phyloP scores from a whole-genome alignment of 2,888 invertebrate genomes.

The Leucozona laternaria region DNA sequence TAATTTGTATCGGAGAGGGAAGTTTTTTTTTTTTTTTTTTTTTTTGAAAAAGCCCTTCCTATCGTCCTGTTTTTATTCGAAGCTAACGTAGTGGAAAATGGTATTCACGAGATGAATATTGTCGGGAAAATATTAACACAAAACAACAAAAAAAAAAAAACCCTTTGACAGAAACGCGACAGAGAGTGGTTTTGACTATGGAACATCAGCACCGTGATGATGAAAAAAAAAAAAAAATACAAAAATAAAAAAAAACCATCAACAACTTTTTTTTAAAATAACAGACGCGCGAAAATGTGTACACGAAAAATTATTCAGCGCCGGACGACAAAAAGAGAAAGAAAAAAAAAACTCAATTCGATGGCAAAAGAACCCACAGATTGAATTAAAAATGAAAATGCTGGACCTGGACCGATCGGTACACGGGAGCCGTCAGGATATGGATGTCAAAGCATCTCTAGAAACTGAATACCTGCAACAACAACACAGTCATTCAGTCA shows the following conservation, averaged over 20 bases:
- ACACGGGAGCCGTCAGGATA: slow-evolving; percentile 27
- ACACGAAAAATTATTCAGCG: slow-evolving; percentile 50
- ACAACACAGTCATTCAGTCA: background rate
- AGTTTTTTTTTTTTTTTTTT: slow-evolving; percentile 28
- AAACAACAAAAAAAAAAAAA: slow-evolving; percentile 42
- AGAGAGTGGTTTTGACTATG: slow-evolving; percentile 32
- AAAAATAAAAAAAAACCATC: slow-evolving; percentile 51
- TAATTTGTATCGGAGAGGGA: slow-evolving; percentile 64
- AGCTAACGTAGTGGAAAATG: slow-evolving; percentile 74
- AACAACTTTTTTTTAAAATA: slow-evolving; percentile 52
- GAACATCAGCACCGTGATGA: slow-evolving; percentile 7
- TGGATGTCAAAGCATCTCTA: slow-evolving; percentile 36
- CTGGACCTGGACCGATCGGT: slow-evolving; percentile 1
- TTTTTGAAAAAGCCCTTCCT: slow-evolving; percentile 17
- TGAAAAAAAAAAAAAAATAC: background rate
- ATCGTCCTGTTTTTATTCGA: slow-evolving; percentile 44
- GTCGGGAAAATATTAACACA: slow-evolving; percentile 49
- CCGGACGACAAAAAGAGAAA: slow-evolving; percentile 6
- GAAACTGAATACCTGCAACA: slow-evolving; percentile 30
- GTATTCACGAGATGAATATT: slow-evolving; percentile 71
- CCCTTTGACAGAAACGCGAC: slow-evolving; percentile 69
- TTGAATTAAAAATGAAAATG: slow-evolving; percentile 68
- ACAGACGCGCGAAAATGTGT: slow-evolving; percentile 65
- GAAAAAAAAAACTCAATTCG: slow-evolving; percentile 25
- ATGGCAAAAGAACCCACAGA: slow-evolving; percentile 57